A percentile compares a stretch with the other conserved stretches of the same genome.
Evolutionary conservation across 2,113 vertebrate genomes (phyloP).

Genomic region (Ceratotherium simum): DNA sequence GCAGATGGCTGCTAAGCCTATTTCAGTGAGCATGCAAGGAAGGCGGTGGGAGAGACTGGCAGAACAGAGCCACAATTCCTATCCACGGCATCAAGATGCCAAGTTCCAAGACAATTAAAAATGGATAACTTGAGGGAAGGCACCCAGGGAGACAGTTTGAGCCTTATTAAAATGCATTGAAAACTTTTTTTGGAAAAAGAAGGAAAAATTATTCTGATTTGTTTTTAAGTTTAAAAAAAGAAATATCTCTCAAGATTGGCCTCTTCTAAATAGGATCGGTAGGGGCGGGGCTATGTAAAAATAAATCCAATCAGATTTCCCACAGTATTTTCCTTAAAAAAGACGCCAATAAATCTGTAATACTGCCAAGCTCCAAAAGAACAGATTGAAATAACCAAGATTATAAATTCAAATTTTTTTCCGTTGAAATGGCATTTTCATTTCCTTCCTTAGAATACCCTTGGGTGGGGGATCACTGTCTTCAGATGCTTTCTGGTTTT

Average conservation of each 20-base stretch:
- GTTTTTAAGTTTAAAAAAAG: constrained; percentile 57
- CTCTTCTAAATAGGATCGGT: constrained; percentile 61
- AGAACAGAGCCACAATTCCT: constrained; percentile 43
- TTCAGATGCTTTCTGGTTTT: constrained; percentile 43
- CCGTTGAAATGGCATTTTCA: constrained; percentile 71
- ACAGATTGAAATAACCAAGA: constrained; percentile 76
- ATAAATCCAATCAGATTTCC: constrained; percentile 69
- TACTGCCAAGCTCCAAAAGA: constrained; percentile 69
- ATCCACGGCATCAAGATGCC: constrained; percentile 60
- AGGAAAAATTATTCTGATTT: constrained; percentile 45
- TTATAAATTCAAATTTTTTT: constrained; percentile 77
- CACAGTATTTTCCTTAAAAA: constrained; percentile 59
- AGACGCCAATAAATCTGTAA: constrained; percentile 62
- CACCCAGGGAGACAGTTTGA: not conserved
- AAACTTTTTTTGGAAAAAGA: not conserved
- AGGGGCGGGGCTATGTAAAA: constrained; percentile 51
- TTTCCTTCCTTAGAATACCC: constrained; percentile 61
- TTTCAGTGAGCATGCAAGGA: constrained; percentile 71
- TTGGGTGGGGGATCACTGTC: not conserved
- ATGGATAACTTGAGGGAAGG: constrained; percentile 54
- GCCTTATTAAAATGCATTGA: constrained; percentile 51
- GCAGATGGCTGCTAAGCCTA: constrained; percentile 76
- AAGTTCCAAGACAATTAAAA: constrained; percentile 71
- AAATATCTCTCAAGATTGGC: not conserved
- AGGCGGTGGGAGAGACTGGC: constrained; percentile 38